These are phyloP conservation scores for Pangasius larnaudii DNA, from an alignment of 2,797 vertebrate species.

Conservation along the genomic window DNA sequence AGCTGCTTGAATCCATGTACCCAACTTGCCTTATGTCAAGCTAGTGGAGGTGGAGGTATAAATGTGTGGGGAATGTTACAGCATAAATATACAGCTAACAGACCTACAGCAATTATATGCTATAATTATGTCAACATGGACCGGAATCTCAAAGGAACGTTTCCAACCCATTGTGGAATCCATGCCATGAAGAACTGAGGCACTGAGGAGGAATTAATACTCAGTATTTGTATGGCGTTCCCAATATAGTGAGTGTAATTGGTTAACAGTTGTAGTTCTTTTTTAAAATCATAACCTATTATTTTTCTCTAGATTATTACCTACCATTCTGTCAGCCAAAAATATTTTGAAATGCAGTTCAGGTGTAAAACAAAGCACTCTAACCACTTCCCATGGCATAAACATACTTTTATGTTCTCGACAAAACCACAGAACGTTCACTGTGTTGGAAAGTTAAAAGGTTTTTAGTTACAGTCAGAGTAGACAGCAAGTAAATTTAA, in stretches of 20 bases:
- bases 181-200: no score
- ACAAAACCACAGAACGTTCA: not conserved
- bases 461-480: not conserved
- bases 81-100: not conserved
- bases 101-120: not conserved
- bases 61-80: not conserved
- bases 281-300: not conserved
- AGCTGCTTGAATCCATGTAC: not conserved
- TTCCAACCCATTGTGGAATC: no score
- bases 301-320: not conserved
- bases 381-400: conserved; percentile 15
- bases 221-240: not conserved
- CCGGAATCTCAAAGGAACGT: not conserved
- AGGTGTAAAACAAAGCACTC: not conserved
- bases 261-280: not conserved
- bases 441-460: not conserved
- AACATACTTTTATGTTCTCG: not conserved
- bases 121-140: not conserved
- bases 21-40: not conserved
- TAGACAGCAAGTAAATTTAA: not conserved
- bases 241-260: not conserved
- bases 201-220: no score
- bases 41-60: not conserved
- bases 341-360: not conserved
- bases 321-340: not conserved